These are phyloP conservation scores for Protobothrops mucrosquamatus DNA, from an alignment of 2,113 vertebrate species.

Conservation along the genomic window DNA sequence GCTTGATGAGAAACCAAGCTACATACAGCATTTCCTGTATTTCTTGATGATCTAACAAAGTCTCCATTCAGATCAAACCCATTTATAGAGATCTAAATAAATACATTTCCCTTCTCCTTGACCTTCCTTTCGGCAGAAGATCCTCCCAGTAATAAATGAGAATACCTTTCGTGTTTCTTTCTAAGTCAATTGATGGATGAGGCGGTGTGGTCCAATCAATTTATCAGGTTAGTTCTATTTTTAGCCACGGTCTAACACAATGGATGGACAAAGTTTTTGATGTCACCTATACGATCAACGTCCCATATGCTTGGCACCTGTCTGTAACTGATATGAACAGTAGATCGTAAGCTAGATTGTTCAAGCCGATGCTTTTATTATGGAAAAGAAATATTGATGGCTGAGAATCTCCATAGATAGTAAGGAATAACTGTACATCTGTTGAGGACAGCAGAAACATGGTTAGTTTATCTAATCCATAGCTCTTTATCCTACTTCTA, in stretches of 20 bases:
- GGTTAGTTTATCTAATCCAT: background rate
- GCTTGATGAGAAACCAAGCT: background rate
- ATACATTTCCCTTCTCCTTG: background rate
- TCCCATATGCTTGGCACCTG: background rate
- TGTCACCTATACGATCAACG: background rate
- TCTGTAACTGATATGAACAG: background rate
- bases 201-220: background rate
- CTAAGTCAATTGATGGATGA: background rate
- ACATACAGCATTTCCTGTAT: background rate
- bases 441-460: background rate
- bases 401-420: too few relatives aligned
- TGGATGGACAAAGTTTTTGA: background rate
- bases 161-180: background rate
- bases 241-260: background rate
- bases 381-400: background rate
- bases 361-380: background rate
- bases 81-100: background rate
- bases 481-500: background rate
- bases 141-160: background rate
- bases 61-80: background rate
- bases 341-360: background rate
- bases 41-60: background rate
- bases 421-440: background rate
- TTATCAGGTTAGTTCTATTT: constrained; percentile 3
- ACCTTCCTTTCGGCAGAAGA: background rate